Base-by-base conservation (phyloP, 2,888 invertebrate genomes). In the Drosophila tripunctata region DNA sequence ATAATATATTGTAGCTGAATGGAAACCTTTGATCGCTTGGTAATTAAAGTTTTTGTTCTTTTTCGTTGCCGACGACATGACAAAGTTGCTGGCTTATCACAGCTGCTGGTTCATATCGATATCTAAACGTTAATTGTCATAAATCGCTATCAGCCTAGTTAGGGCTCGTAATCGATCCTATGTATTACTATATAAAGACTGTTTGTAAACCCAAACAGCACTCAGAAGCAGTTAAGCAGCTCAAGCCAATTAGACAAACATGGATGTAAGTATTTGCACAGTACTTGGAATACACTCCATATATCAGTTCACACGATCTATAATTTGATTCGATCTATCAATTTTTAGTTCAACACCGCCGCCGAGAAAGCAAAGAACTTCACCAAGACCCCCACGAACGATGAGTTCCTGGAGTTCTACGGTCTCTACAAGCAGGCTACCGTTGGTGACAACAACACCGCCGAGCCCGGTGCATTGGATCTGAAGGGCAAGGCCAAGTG, bases 401-500 rank as follows among this genome's bases (percentile, higher is more conserved):
- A 93, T 12, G 97, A 97, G 89, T 93, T 97, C 91, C 92, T 97
- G 74, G 95, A 96, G 63, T 91, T 98, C 33, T 98, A 98, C 91
- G 95, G 94, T 2, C 92, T 97, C 4, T 98, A 93, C 93, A 98
- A 98, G 90, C 98, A 98, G 91, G 96, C 94, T 0, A 94, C 94
- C 50, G 92, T 94, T 74, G 98, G 97, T 0, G 96, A 98, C 89
- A 93, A 94, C 75, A 95, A 95, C 90, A 95, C 94, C 73, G 96
- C 92, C 41, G 94, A 96, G 78, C 98, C 98, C 56, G 96, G 97
- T 52, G 93, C 97, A 92, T 86, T 97, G 66, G 97, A 98, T 87
- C 90, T 96, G 78, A 96, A 96, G 92, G 98, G 96, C 72, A 97
- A 96, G 90, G 98, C 98, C 19, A 99, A 99, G 92, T 98, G 96